Evolutionary conservation across 35 echinoderm and acorn worm species (phyloP), one percentile per base, ranked within the genome.

Genomic region (Diadema setosum): DNA sequence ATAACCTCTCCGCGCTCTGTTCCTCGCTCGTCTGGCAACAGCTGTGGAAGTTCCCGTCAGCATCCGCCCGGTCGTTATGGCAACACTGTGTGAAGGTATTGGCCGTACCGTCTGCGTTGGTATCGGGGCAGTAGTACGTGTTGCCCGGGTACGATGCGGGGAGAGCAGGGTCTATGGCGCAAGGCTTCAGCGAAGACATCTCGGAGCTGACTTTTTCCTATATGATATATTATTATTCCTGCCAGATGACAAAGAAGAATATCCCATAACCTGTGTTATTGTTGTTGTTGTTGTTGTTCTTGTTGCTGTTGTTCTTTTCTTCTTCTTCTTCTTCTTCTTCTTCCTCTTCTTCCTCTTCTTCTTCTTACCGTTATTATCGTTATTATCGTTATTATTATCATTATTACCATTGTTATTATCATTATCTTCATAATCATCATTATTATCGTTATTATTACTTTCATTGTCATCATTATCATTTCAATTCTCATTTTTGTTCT

Each of bases 41-140:
- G 45, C 74, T 85, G 64, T 93, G 87, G 57, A 92, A 90, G 61
- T 97, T 60, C 18, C 90, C 90, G 15, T 87, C 70, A 5, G 46
- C 73, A 46, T 93, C 95, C 0, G 91, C 78, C 14, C 95, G 85
- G 40, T 93, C 95, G 76, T 90, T 93, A 60, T 90, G 82, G 78
- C 95, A 97, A 76, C 95, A 97, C 55, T 97, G 87, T 16, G 75
- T 97, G 63, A 93, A 93, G 7, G 59, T 18, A 60, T 97, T 97
- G 18, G 45, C 50, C 39, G 90, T 86, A 7, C 91, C 95, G 64
- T 97, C 95, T 11, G 65, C 65, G 65, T 97, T 93, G 21, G 75
- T 80, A 21, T 83, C 67, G 0, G 90, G 87, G 81, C 95, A 97
- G 39, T 78, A 90, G 87, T 97, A 97, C 4, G 57, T 86, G 40